Evolutionary conservation across 1,140 invertebrate genomes (phyloP).

Genomic region (Nasonia giraulti): DNA sequence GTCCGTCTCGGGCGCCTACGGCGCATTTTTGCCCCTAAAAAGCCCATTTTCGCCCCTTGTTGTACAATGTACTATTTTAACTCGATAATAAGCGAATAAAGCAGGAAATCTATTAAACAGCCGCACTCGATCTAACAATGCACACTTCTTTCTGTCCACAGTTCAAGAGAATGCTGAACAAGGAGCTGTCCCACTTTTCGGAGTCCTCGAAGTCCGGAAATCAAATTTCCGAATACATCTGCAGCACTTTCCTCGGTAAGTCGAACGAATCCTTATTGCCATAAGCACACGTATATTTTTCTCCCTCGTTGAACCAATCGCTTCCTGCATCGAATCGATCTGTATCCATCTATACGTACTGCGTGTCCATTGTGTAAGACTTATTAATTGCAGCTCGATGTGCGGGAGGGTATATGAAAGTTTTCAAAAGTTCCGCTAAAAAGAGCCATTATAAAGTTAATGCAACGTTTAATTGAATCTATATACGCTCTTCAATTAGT

Average conservation of each 20-base stretch:
- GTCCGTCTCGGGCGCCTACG: too few relatives aligned
- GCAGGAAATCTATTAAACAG: background rate
- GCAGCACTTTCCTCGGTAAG: slow-evolving; percentile 98
- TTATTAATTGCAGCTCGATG: background rate
- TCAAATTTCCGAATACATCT: slow-evolving; percentile 99
- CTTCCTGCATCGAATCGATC: too few relatives aligned
- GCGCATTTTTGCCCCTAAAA: too few relatives aligned
- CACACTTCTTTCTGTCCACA: slow-evolving; percentile 75
- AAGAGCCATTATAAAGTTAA: background rate
- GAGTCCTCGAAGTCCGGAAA: slow-evolving; percentile 99
- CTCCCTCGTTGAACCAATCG: too few relatives aligned
- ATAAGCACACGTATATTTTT: too few relatives aligned
- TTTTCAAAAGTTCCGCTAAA: background rate
- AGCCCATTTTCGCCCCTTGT: too few relatives aligned
- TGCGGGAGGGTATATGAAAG: background rate
- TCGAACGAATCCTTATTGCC: slow-evolving; percentile 54
- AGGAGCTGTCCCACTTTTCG: slow-evolving; percentile 98
- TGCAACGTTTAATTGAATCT: background rate
- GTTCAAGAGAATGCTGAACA: slow-evolving; percentile 99
- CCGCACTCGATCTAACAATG: background rate
- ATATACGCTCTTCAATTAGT: background rate
- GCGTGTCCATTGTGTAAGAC: background rate
- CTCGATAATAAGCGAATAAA: background rate
- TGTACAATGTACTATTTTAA: too few relatives aligned
- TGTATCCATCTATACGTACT: too few relatives aligned